Evolutionary conservation across 2,113 vertebrate species (phyloP), one percentile per base, ranked within the genome.

Genomic region (Mobula hypostoma): DNA sequence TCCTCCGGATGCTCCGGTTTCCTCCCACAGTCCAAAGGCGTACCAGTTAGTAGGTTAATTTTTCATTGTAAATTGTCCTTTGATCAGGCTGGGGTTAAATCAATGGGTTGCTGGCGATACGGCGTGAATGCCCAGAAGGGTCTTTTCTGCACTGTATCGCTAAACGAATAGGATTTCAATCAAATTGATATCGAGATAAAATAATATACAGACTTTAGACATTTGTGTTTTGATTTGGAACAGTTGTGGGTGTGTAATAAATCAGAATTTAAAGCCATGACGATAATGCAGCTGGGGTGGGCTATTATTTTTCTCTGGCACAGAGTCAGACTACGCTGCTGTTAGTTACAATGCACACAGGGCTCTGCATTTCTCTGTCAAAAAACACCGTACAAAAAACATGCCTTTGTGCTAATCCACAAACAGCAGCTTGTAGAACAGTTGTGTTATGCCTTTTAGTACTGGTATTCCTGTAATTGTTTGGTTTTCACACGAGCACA

Each of bases 231-330:
- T 92, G 91, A 93, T 72, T 74, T 93, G 70, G 68, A 93, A 74
- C 68, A 93, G 91, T 93, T 93, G 70, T 40, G 74, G 40, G 17
- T 93, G 74, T 74, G 68, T 68, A 93, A 93, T 74, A 66, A 93
- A 93, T 87, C 70, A 93, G 32, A 93, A 93, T 76, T 93, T 93
- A 93, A 93, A 76, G 91, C 70, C 61, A 24, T 76, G 36, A 76
- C 56, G 32, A 74, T 74, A 93, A 74, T 76, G 68, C 40, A 74
- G 91, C 70, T 93, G 91, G 68, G 74, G 15, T 40, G 74, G 91
- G 70, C 91, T 93, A 56, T 93, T 93, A 93, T 74, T 76, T 93
- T 76, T 15, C 21, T 56, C 91, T 76, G 70, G 91, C 74, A 70
- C 9, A 56, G 91, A 56, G 91, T 36, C 91, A 93, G 21, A 56